These are phyloP conservation scores for Hycleus phaleratus DNA, from an alignment of 1,140 invertebrate genomes.

Conservation along the genomic window DNA sequence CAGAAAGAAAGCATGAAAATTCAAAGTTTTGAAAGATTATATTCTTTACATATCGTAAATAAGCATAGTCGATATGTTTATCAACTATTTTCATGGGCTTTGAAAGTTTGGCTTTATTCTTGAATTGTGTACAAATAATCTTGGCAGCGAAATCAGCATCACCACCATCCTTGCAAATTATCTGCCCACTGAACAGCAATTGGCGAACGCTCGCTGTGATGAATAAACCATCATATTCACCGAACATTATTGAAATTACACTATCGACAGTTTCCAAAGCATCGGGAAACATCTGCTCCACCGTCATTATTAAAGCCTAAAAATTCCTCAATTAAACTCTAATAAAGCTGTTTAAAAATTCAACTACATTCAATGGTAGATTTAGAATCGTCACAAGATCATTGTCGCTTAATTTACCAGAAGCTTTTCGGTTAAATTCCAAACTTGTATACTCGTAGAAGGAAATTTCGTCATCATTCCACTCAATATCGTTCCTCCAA, in stretches of 20 bases:
- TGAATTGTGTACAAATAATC: constrained; percentile 22
- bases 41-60: constrained; percentile 22
- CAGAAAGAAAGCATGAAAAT: too few species aligned
- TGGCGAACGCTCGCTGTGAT: constrained; percentile 23
- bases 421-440: constrained; percentile 37
- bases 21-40: background rate
- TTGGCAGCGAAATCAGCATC: constrained; percentile 18
- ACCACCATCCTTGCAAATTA: constrained; percentile 23
- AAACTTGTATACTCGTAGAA: constrained; percentile 39
- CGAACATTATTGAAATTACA: constrained; percentile 20
- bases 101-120: constrained; percentile 5
- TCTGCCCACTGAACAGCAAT: constrained; percentile 24
- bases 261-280: constrained; percentile 15
- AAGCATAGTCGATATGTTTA: constrained; percentile 21
- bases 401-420: constrained; percentile 35
- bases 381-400: constrained; percentile 40
- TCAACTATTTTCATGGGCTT: constrained; percentile 21
- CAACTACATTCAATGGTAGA: constrained; percentile 39
- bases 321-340: background rate
- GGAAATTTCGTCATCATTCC: constrained; percentile 31
- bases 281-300: constrained; percentile 17
- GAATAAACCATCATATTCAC: constrained; percentile 23
- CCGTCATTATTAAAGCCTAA: constrained; percentile 9
- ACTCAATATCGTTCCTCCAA: constrained; percentile 22
- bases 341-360: background rate